phyloP scores from a whole-genome alignment of 2,113 vertebrate genomes.

The Erinaceus europaeus region DNA sequence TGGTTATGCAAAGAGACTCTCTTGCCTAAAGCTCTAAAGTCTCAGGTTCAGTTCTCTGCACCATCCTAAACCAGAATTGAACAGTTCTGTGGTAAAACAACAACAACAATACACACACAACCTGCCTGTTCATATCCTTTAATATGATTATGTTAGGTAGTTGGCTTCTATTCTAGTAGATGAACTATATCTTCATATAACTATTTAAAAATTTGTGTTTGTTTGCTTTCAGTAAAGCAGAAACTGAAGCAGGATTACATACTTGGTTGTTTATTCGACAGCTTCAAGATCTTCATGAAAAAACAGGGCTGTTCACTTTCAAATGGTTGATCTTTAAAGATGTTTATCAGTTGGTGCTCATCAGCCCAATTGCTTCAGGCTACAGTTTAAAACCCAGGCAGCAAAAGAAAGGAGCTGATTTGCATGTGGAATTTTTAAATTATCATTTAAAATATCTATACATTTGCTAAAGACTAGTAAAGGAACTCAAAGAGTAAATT shows the following conservation, averaged over 20 bases:
- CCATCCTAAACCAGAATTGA: no score
- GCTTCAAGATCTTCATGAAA: neutral
- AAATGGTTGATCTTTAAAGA: neutral
- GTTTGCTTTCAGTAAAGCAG: neutral
- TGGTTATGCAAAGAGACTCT: no score
- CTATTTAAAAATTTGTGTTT: neutral
- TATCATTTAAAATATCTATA: constrained; percentile 29
- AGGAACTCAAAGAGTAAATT: constrained; percentile 35
- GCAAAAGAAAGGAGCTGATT: neutral
- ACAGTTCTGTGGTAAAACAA: no score
- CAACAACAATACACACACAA: no score
- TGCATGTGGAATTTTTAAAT: constrained; percentile 33
- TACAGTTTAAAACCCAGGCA: neutral
- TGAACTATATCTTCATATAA: neutral
- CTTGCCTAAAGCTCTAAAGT: no score
- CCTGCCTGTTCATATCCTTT: no score
- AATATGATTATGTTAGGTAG: no score
- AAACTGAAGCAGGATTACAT: neutral
- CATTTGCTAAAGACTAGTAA: constrained; percentile 30
- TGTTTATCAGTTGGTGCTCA: neutral
- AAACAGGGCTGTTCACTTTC: neutral
- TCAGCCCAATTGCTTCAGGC: neutral
- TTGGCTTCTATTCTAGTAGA: neutral
- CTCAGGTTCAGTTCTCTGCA: no score
- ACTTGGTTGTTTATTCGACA: neutral